These are phyloP conservation scores for Microctenopoma steveboyesi DNA, from an alignment of 2,797 vertebrate genomes.

Conservation along the genomic window DNA sequence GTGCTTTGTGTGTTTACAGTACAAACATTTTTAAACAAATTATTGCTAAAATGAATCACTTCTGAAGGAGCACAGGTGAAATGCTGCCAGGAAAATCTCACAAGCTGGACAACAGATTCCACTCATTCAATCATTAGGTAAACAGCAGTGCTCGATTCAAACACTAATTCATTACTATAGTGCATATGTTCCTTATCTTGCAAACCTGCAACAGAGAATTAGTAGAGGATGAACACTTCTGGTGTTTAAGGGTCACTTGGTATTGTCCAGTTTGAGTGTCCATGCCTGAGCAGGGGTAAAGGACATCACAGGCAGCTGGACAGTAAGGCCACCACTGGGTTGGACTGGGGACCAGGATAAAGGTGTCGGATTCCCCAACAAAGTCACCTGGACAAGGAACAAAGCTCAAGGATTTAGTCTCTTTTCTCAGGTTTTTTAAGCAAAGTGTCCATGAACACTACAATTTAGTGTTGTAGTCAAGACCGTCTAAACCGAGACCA, in stretches of 20 bases:
- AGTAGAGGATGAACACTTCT: neutral
- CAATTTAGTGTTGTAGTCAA: too few species aligned
- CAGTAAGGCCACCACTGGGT: conserved; percentile 68
- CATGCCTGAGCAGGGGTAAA: conserved; percentile 80
- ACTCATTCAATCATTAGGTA: too few species aligned
- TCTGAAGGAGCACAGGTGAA: neutral
- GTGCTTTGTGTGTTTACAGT: neutral
- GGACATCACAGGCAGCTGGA: conserved; percentile 82
- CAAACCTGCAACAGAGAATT: conserved; percentile 22
- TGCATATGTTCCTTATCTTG: neutral
- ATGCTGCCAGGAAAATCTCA: neutral
- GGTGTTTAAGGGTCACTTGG: conserved; percentile 69
- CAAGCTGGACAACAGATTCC: conserved; percentile 4
- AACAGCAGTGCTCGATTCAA: neutral
- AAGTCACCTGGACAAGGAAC: conserved; percentile 81
- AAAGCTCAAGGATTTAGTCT: neutral
- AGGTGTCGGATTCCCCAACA: conserved; percentile 81
- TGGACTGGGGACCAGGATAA: conserved; percentile 83
- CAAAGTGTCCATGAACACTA: too few species aligned
- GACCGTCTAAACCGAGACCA: too few species aligned
- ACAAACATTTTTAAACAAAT: conserved; percentile 12
- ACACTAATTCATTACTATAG: neutral
- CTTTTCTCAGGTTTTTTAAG: too few species aligned
- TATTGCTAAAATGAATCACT: neutral
- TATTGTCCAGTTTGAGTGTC: conserved; percentile 84